Evolutionary conservation across 2,888 invertebrate species (phyloP).

Genomic region (Glaucopsyche alexis): DNA sequence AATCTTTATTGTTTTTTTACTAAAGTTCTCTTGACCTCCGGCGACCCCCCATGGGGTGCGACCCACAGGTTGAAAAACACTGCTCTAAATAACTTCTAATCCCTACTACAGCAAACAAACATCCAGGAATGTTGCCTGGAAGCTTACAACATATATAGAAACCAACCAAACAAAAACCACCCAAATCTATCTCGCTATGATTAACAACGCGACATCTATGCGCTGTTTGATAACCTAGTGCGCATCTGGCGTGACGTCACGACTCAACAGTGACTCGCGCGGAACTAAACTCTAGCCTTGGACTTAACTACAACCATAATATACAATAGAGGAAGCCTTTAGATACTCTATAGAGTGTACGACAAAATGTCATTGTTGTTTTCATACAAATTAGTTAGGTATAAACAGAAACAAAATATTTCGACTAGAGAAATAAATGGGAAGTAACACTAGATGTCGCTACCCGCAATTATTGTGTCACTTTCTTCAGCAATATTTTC

Average conservation of each 20-base stretch:
- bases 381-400: neutral
- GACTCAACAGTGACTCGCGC: conserved; percentile 51
- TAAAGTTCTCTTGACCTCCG: no score
- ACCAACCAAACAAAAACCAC: neutral
- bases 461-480: neutral
- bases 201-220: conserved; percentile 30
- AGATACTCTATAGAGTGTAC: neutral
- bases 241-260: conserved; percentile 65
- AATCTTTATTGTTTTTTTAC: no score
- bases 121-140: no score
- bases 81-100: no score
- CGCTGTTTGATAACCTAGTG: conserved; percentile 47
- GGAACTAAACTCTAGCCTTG: conserved; percentile 77
- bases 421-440: neutral
- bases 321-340: conserved; percentile 44
- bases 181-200: neutral
- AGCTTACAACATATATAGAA: neutral
- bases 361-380: neutral
- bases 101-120: no score
- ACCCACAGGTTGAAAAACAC: no score
- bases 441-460: neutral
- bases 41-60: no score
- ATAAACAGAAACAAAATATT: neutral
- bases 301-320: conserved; percentile 47
- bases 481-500: neutral